Evolutionary conservation across 1,140 invertebrate genomes (phyloP).

Genomic region (Drosophila lacertosa): DNA sequence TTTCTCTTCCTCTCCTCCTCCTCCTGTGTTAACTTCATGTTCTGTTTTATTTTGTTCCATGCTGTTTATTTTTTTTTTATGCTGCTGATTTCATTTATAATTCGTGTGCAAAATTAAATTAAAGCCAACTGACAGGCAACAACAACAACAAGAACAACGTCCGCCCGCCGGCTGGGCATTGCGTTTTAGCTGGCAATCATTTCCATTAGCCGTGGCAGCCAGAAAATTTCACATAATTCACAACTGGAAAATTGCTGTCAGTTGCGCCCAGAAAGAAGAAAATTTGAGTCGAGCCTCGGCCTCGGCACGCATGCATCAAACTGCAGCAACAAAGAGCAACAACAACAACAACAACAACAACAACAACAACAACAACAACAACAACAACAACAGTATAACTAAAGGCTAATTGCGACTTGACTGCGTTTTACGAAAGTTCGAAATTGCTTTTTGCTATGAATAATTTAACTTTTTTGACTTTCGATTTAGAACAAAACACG

Average conservation of each 20-base stretch:
- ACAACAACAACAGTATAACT: slow-evolving; percentile 48
- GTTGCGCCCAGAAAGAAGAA: slow-evolving; percentile 60
- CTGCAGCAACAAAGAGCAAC: slow-evolving; percentile 65
- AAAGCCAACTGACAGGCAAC: slow-evolving; percentile 76
- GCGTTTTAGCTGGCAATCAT: slow-evolving; percentile 81
- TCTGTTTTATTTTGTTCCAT: slow-evolving; percentile 54
- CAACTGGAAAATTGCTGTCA: slow-evolving; percentile 82
- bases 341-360: slow-evolving; percentile 29
- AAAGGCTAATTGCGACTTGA: slow-evolving; percentile 82
- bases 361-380: slow-evolving; percentile 49
- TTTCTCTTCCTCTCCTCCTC: background rate
- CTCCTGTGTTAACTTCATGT: slow-evolving; percentile 17
- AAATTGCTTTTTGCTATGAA: slow-evolving; percentile 80
- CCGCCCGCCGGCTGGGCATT: slow-evolving; percentile 47
- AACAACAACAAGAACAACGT: slow-evolving; percentile 28
- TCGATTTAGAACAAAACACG: slow-evolving; percentile 74
- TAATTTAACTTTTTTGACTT: slow-evolving; percentile 82
- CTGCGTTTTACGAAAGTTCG: slow-evolving; percentile 76
- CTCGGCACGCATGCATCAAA: slow-evolving; percentile 77
- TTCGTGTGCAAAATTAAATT: slow-evolving; percentile 83
- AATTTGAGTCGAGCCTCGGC: slow-evolving; percentile 51
- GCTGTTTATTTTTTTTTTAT: slow-evolving; percentile 35
- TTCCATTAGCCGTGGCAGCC: slow-evolving; percentile 76
- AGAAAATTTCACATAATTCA: slow-evolving; percentile 80
- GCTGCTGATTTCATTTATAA: slow-evolving; percentile 79